Percentiles rank a stretch among this genome's conserved stretches.
Conservation (phyloP, 1,140 invertebrate genomes). For the Palaemon carinicauda region DNA sequence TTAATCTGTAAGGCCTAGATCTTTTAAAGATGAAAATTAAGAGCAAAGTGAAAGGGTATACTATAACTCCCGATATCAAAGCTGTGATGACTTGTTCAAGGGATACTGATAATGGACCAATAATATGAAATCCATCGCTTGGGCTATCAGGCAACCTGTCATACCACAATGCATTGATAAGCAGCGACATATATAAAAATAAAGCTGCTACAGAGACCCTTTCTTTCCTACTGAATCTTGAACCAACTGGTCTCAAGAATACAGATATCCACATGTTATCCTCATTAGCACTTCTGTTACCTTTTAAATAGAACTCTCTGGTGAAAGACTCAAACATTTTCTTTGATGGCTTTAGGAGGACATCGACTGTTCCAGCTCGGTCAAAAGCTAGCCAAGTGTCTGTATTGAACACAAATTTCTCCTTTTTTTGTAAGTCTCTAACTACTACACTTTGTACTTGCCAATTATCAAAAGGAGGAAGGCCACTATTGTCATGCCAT, state of each 20-base stretch:
- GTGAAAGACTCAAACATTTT: not conserved
- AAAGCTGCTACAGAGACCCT: not conserved
- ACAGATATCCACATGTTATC: slow-evolving; percentile 31
- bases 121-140: not conserved
- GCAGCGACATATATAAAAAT: slow-evolving; percentile 22
- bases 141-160: slow-evolving; percentile 12
- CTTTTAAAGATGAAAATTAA: slow-evolving; percentile 49
- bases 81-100: slow-evolving; percentile 34
- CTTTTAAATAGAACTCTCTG: not conserved
- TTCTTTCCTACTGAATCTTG: slow-evolving; percentile 26
- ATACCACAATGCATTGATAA: slow-evolving; percentile 27
- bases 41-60: slow-evolving; percentile 33
- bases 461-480: not conserved
- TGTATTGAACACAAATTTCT: not conserved
- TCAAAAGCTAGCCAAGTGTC: not conserved
- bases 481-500: slow-evolving; percentile 24
- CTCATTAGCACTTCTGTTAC: slow-evolving; percentile 32
- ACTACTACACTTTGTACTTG: not conserved
- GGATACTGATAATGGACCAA: slow-evolving; percentile 31
- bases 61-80: not conserved
- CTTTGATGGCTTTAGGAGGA: not conserved
- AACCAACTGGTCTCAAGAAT: slow-evolving; percentile 26
- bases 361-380: not conserved
- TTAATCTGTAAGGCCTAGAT: slow-evolving; percentile 37
- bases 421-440: not conserved